A percentile compares a stretch with the other conserved stretches of the same genome.
Evolutionary conservation across 2,113 vertebrate genomes (phyloP).

Genomic region (Cheirogaleus medius): DNA sequence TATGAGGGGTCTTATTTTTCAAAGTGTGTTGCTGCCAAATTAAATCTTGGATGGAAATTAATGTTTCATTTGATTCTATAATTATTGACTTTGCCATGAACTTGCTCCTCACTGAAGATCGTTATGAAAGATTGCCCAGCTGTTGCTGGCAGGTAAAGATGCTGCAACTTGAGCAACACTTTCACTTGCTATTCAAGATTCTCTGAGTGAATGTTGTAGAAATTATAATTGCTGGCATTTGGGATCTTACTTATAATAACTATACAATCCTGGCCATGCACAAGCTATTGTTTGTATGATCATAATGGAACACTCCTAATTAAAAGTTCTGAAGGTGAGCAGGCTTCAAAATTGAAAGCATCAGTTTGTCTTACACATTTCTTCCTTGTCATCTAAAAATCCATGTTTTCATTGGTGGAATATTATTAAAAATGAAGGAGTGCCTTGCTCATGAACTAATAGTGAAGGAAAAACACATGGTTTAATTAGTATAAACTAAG

Average conservation of each 20-base stretch:
- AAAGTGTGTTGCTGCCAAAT: constrained; percentile 17
- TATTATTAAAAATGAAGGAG: background rate
- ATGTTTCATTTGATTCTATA: constrained; percentile 32
- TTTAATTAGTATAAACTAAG: background rate
- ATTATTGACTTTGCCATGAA: constrained; percentile 72
- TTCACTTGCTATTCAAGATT: constrained; percentile 19
- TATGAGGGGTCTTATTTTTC: background rate
- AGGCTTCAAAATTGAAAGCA: background rate
- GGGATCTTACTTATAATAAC: background rate
- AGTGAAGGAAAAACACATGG: background rate
- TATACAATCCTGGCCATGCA: background rate
- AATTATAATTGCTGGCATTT: background rate
- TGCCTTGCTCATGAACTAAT: background rate
- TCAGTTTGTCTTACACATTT: background rate
- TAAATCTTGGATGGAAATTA: constrained; percentile 62
- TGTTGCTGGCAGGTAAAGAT: constrained; percentile 67
- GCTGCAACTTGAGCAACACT: constrained; percentile 61
- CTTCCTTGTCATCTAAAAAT: background rate
- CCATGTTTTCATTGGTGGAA: background rate
- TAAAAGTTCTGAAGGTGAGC: background rate
- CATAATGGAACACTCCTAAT: background rate
- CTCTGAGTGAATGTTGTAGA: background rate
- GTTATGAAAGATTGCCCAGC: constrained; percentile 68
- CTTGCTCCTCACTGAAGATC: constrained; percentile 41
- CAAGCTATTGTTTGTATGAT: background rate